Conservation (phyloP, 2,888 invertebrate species). For the Eupithecia subumbrata region DNA sequence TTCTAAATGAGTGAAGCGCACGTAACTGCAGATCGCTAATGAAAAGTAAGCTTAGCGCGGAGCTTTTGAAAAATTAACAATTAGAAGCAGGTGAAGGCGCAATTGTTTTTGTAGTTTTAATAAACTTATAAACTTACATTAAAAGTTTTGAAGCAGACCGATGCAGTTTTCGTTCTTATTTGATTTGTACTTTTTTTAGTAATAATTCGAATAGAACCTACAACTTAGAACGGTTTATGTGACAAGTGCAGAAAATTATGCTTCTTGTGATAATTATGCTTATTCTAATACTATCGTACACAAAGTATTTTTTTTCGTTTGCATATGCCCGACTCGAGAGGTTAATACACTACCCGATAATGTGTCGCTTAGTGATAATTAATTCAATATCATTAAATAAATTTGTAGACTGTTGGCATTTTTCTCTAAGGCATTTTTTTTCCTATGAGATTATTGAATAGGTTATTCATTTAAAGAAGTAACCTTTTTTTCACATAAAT, state of each 20-base stretch:
- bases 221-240: neutral
- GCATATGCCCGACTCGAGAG: neutral
- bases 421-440: neutral
- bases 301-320: neutral
- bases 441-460: too few species aligned
- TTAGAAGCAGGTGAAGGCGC: slow-evolving; percentile 28
- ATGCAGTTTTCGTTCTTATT: neutral
- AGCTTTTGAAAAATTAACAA: slow-evolving; percentile 34
- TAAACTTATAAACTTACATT: neutral
- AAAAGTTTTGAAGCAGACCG: neutral
- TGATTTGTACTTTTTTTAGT: neutral
- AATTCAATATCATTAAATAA: neutral
- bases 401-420: neutral
- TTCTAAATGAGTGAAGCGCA: slow-evolving; percentile 31
- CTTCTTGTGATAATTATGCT: too few species aligned
- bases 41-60: slow-evolving; percentile 36
- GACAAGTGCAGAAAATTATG: neutral
- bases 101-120: slow-evolving; percentile 16
- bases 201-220: neutral
- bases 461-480: too few species aligned
- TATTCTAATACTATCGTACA: too few species aligned
- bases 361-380: too few species aligned
- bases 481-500: too few species aligned
- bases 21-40: slow-evolving; percentile 33
- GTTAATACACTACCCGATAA: too few species aligned